Percentiles rank a stretch among this genome's conserved stretches.
Conservation (phyloP, 2,797 vertebrate species). For the Phalloptychus januarius region DNA sequence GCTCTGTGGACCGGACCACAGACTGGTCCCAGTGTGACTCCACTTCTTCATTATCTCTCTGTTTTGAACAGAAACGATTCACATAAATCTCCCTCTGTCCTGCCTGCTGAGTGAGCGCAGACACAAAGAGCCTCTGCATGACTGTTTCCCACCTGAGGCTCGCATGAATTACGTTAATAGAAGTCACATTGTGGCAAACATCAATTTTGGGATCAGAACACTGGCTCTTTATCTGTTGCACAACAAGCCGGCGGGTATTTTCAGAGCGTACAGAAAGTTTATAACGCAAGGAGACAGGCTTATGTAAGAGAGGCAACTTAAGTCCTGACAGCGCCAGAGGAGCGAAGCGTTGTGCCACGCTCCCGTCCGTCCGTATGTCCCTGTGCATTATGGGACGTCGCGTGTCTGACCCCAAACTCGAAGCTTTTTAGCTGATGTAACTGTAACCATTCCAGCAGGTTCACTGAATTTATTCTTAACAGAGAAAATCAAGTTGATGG, state of each 20-base stretch:
- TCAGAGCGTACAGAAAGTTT: conserved; percentile 65
- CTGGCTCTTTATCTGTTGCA: conserved; percentile 69
- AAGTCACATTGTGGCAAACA: conserved; percentile 62
- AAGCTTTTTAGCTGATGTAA: background rate
- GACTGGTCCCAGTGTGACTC: conserved; percentile 38
- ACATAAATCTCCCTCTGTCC: conserved; percentile 54
- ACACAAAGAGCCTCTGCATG: conserved; percentile 9
- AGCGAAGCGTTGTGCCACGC: conserved; percentile 41
- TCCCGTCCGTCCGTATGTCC: conserved; percentile 38
- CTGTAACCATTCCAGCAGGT: background rate
- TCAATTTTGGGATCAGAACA: conserved; percentile 61
- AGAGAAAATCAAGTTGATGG: too few relatives aligned
- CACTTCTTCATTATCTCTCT: conserved; percentile 44
- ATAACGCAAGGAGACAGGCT: conserved; percentile 58
- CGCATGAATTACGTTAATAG: conserved; percentile 56
- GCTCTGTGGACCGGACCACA: conserved; percentile 7
- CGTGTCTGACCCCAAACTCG: background rate
- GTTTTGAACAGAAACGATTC: conserved; percentile 28
- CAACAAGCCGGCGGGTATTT: conserved; percentile 65
- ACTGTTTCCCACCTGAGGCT: conserved; percentile 40
- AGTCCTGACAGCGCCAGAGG: conserved; percentile 51
- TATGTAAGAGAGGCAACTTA: conserved; percentile 62
- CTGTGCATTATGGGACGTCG: conserved; percentile 19
- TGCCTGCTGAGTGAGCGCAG: conserved; percentile 11
- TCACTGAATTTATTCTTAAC: too few relatives aligned